phyloP scores from a whole-genome alignment of 2,797 vertebrate genomes.

The Sebastes cheni region DNA sequence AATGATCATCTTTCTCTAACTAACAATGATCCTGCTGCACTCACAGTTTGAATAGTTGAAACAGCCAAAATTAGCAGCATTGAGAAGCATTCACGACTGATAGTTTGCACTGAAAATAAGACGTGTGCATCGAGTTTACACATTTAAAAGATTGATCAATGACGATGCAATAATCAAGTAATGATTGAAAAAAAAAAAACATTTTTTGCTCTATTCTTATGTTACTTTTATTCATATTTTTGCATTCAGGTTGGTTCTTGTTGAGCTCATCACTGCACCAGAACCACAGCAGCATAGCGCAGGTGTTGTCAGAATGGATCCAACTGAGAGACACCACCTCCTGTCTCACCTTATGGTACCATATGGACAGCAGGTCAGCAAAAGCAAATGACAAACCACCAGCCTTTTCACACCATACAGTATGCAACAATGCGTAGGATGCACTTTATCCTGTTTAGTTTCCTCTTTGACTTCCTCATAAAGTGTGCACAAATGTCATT shows the following conservation, averaged over 20 bases:
- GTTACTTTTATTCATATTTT: conserved; percentile 7
- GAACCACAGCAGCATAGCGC: conserved; percentile 46
- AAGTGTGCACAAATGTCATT: conserved; percentile 64
- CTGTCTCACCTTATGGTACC: conserved; percentile 81
- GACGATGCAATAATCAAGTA: not conserved
- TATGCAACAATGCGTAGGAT: conserved; percentile 50
- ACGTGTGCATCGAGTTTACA: not conserved
- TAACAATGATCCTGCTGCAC: not conserved
- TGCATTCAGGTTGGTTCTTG: conserved; percentile 75
- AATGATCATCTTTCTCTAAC: not conserved
- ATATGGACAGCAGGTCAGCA: conserved; percentile 76
- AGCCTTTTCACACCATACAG: conserved; percentile 16
- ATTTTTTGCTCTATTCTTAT: not conserved
- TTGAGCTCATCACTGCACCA: conserved; percentile 67
- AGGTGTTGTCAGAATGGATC: conserved; percentile 79
- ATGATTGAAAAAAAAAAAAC: not conserved
- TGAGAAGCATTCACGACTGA: not conserved
- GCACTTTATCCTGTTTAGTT: conserved; percentile 63
- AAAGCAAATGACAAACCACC: not conserved
- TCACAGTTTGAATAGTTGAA: conserved; percentile 1
- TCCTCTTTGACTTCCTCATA: conserved; percentile 70
- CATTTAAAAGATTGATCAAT: not conserved
- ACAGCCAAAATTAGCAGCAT: not conserved
- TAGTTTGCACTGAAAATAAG: not conserved
- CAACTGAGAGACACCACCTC: conserved; percentile 32